Conservation (phyloP, 2,113 vertebrate genomes). For the Rallus limicola region DNA sequence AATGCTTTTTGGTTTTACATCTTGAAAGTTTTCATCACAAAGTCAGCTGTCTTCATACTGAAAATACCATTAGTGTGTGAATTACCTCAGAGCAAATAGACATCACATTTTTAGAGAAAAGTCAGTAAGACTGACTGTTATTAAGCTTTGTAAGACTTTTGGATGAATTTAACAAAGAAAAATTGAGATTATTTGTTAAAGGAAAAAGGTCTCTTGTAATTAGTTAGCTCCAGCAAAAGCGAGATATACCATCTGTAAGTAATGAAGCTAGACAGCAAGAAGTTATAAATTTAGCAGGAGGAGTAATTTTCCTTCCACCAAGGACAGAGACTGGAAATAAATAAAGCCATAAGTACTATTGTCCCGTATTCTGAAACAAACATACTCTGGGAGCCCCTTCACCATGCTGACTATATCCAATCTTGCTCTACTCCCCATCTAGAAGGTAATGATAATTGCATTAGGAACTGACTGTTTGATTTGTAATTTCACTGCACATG, state of each 20-base stretch:
- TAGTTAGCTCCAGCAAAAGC: not conserved
- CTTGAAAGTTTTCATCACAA: constrained; percentile 16
- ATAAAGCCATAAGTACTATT: not conserved
- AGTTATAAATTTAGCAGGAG: not conserved
- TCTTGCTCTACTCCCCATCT: not conserved
- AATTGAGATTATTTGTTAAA: not conserved
- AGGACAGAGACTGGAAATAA: not conserved
- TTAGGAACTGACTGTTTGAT: not conserved
- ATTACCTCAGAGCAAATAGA: constrained; percentile 14
- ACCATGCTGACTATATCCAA: not conserved
- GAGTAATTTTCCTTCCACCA: not conserved
- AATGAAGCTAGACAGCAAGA: not conserved
- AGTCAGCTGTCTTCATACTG: not conserved
- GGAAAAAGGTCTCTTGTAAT: not conserved
- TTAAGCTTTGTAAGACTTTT: not conserved
- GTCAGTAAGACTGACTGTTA: not conserved
- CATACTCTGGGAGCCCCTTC: not conserved
- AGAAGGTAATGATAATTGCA: not conserved
- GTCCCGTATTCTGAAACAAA: not conserved
- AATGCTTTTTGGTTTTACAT: not conserved
- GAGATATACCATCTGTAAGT: not conserved
- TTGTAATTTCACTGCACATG: not conserved
- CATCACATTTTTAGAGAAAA: not conserved
- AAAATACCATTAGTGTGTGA: constrained; percentile 9
- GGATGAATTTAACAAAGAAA: not conserved